Base-by-base conservation (phyloP, 2,888 invertebrate genomes). In the Parapristionchus giblindavisi region DNA sequence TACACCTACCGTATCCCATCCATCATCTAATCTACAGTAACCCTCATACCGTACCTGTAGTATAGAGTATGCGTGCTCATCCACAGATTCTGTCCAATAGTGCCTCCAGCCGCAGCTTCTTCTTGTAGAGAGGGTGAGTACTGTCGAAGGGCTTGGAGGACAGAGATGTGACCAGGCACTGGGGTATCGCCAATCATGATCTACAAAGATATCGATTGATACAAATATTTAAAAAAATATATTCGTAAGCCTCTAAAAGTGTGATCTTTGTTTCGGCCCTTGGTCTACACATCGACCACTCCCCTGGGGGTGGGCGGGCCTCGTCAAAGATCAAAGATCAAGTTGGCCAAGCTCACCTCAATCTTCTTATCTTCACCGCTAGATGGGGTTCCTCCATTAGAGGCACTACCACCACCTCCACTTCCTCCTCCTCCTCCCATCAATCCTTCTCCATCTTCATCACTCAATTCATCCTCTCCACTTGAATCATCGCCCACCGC, bases 161-260 rank as follows among this genome's bases (percentile, higher is more conserved):
- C 96, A 8, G 98, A 98, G 96, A 98, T 97, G 89, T 96, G 96
- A 90, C 97, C 96, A 27, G 98, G 98, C 88, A 99, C 90, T 76
- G 94, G 92, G 82, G 94, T 93, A 87, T 96, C 95, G 24, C 95
- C 96, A 84, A 99, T 96, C 85, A 97, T 91, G 90, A 99, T 96
- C 90, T 99, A 96, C 81, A 99, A 90, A 21, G 79, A 90, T 97
- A 52, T 3, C 97, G 74, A 99, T 96, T n/a, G n/a, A n/a, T n/a
- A n/a, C n/a, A n/a, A n/a, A n/a, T n/a, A n/a, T n/a, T n/a, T n/a
- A n/a, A n/a, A 11, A 98, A 98, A 96, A 98, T 97, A 89, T 96
- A 96, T 90, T 97, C 96, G n/a, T n/a, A n/a, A n/a, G n/a, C n/a
- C n/a, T n/a, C n/a, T n/a, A n/a, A n/a, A n/a, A n/a, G n/a, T n/a